Percentiles rank a stretch among this genome's conserved stretches.
Conservation (phyloP, 1,140 invertebrate species). For the Drosophila sechellia region DNA sequence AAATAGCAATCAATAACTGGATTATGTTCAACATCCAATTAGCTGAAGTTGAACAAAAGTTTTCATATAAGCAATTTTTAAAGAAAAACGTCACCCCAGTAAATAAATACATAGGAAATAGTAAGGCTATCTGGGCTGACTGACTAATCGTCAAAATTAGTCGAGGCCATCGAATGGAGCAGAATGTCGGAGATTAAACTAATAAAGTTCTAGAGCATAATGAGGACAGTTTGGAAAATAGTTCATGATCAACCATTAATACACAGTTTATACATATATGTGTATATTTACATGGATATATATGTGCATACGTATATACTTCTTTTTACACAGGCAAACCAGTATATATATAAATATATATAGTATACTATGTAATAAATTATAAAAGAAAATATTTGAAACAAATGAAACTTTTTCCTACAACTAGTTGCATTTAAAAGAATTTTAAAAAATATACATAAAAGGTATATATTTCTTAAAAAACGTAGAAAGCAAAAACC, state of each 20-base stretch:
- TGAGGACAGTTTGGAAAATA: constrained; percentile 60
- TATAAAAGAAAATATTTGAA: constrained; percentile 58
- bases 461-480: constrained; percentile 80
- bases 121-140: constrained; percentile 24
- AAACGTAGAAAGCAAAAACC: constrained; percentile 42
- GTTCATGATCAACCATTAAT: constrained; percentile 56
- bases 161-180: constrained; percentile 15
- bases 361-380: constrained; percentile 65
- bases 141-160: constrained; percentile 40
- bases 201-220: constrained; percentile 57
- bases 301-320: constrained; percentile 59
- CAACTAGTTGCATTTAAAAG: constrained; percentile 81
- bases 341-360: constrained; percentile 60
- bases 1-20: constrained; percentile 60
- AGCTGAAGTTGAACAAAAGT: constrained; percentile 58
- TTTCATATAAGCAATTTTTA: constrained; percentile 77
- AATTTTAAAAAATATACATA: constrained; percentile 81
- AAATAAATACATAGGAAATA: constrained; percentile 68
- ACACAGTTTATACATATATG: constrained; percentile 35
- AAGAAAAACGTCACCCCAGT: constrained; percentile 44
- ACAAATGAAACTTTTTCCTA: constrained; percentile 79
- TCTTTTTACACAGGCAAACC: constrained; percentile 69
- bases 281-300: constrained; percentile 43
- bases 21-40: constrained; percentile 51
- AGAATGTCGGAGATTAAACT: constrained; percentile 32